phyloP scores from a whole-genome alignment of 2,888 invertebrate species.

The Spisula solida region DNA sequence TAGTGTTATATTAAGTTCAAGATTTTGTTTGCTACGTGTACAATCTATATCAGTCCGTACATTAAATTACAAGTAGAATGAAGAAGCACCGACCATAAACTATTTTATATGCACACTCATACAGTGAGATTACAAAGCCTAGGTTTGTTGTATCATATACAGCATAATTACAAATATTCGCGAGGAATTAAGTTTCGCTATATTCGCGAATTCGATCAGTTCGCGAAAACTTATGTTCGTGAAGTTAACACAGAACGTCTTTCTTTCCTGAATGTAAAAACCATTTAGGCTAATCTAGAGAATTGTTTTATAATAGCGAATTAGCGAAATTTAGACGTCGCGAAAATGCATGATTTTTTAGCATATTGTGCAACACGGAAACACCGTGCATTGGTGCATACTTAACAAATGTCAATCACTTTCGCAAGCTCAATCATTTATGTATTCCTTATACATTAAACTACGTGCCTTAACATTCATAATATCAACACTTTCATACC shows the following conservation, averaged over 20 bases:
- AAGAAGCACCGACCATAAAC: slow-evolving; percentile 6
- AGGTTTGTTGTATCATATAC: neutral
- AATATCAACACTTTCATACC: neutral
- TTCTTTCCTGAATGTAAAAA: too few species aligned
- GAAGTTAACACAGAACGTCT: too few species aligned
- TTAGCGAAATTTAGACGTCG: too few species aligned
- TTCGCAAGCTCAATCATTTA: neutral
- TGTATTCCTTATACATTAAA: neutral
- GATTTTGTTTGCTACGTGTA: neutral
- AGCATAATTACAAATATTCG: too few species aligned
- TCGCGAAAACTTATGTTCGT: too few species aligned
- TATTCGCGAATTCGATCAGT: too few species aligned
- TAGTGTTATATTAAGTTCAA: slow-evolving; percentile 17
- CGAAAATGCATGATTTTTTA: neutral
- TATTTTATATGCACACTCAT: slow-evolving; percentile 8
- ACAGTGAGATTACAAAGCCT: neutral
- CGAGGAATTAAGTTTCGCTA: too few species aligned
- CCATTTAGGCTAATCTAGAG: too few species aligned
- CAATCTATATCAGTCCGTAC: neutral
- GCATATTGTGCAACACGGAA: slow-evolving; percentile 3
- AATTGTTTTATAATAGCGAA: too few species aligned
- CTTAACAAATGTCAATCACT: neutral
- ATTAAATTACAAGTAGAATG: neutral
- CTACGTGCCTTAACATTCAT: neutral
- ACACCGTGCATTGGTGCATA: neutral